phyloP scores from a whole-genome alignment of 2,888 invertebrate species.

The Dryobotodes eremita region DNA sequence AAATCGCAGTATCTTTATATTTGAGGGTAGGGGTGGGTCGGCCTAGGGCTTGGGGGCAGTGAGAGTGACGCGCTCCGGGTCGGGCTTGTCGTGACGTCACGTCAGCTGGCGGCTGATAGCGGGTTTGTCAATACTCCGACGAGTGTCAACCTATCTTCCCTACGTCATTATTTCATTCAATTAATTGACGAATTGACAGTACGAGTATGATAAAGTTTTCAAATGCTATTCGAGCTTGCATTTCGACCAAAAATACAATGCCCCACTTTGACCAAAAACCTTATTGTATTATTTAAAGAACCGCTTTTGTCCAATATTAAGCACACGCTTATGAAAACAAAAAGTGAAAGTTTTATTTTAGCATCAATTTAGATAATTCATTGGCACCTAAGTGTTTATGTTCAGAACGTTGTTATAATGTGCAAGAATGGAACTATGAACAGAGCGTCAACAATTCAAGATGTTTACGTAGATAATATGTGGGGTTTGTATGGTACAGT shows the following conservation, averaged over 20 bases:
- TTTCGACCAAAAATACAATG: constrained; percentile 51
- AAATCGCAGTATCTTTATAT: constrained; percentile 65
- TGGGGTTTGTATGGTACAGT: constrained; percentile 73
- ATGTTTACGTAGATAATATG: constrained; percentile 62
- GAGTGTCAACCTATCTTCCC: constrained; percentile 34
- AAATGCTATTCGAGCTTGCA: constrained; percentile 19
- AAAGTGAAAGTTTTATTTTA: constrained; percentile 78
- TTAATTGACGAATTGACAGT: constrained; percentile 20
- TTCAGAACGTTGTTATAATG: constrained; percentile 44
- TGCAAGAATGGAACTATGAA: constrained; percentile 25
- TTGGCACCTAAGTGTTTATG: constrained; percentile 48
- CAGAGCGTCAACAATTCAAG: constrained; percentile 32
- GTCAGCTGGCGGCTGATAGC: constrained; percentile 80
- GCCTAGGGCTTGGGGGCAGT: constrained; percentile 53
- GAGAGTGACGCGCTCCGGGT: constrained; percentile 80
- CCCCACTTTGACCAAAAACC: constrained; percentile 50
- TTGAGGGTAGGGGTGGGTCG: constrained; percentile 68
- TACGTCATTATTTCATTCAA: constrained; percentile 48
- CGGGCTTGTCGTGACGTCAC: constrained; percentile 83
- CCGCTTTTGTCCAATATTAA: constrained; percentile 76
- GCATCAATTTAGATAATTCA: constrained; percentile 67
- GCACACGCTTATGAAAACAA: constrained; percentile 68
- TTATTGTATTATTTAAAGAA: constrained; percentile 72
- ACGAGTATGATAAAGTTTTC: constrained; percentile 19
- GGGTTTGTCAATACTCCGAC: constrained; percentile 72